A percentile compares a stretch with the other conserved stretches of the same genome.
Evolutionary conservation across 2,888 invertebrate genomes (phyloP).

Genomic region (Andrena praecox): DNA sequence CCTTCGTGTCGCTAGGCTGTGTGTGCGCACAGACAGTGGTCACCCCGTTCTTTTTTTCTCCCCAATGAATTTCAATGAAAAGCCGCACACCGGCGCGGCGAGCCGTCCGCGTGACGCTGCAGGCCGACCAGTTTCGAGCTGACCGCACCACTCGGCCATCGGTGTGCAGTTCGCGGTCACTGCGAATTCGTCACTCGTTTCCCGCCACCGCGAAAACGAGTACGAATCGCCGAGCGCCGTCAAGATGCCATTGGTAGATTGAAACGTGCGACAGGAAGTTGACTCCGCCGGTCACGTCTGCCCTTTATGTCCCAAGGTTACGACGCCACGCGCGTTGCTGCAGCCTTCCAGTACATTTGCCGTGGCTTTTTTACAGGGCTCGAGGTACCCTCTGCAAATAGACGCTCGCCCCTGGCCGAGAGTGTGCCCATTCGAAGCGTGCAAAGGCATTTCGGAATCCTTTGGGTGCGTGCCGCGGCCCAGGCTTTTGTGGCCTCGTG

Average conservation of each 20-base stretch:
- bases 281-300: slow-evolving; percentile 28
- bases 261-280: slow-evolving; percentile 10
- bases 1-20: slow-evolving; percentile 7
- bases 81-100: slow-evolving; percentile 34
- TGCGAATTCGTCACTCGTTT: slow-evolving; percentile 67
- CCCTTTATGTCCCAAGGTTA: slow-evolving; percentile 66
- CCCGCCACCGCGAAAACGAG: slow-evolving; percentile 56
- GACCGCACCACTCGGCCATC: slow-evolving; percentile 52
- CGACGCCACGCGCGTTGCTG: slow-evolving; percentile 1
- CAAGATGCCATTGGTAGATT: slow-evolving; percentile 26
- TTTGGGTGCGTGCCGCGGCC: slow-evolving; percentile 19
- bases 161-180: slow-evolving; percentile 56
- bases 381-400: background rate
- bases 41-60: slow-evolving; percentile 46
- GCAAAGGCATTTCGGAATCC: slow-evolving; percentile 18
- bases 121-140: slow-evolving; percentile 29
- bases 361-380: too few species aligned
- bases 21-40: slow-evolving; percentile 22
- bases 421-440: background rate
- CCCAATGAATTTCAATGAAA: slow-evolving; percentile 69
- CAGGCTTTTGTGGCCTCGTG: slow-evolving; percentile 19
- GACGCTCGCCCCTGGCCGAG: background rate
- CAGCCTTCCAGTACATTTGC: too few species aligned
- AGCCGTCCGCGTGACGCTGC: slow-evolving; percentile 33
- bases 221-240: slow-evolving; percentile 8